A percentile compares a stretch with the other conserved stretches of the same genome.
phyloP scores from a whole-genome alignment of 53 echinoderm and acorn worm species.

The Echinometra lucunter region DNA sequence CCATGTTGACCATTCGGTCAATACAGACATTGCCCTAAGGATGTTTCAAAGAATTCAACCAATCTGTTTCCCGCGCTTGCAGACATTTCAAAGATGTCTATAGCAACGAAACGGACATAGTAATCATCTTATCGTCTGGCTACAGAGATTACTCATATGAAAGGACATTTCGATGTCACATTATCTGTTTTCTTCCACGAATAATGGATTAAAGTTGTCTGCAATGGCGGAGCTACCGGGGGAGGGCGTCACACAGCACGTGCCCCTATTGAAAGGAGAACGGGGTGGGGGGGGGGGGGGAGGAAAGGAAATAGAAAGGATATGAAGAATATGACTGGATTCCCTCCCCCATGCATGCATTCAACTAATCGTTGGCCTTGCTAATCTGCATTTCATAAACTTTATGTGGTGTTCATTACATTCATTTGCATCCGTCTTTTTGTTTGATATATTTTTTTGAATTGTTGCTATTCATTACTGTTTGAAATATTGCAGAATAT shows the following conservation, averaged over 20 bases:
- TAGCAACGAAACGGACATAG: background rate
- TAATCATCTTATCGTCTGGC: conserved; percentile 39
- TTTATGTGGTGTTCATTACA: too few relatives aligned
- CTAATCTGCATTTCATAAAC: background rate
- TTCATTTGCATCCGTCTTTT: too few relatives aligned
- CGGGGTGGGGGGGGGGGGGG: background rate
- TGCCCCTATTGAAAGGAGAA: background rate
- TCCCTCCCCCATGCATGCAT: background rate
- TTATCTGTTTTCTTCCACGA: background rate
- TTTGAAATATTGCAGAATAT: too few relatives aligned
- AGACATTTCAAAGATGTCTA: background rate
- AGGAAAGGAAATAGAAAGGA: background rate
- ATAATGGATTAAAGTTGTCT: background rate
- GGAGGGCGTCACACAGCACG: too few relatives aligned
- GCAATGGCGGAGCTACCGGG: background rate
- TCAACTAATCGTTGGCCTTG: background rate
- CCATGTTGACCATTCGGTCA: background rate
- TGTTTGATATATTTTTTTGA: too few relatives aligned
- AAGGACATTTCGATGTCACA: conserved; percentile 50
- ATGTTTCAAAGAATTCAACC: background rate
- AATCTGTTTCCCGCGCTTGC: background rate
- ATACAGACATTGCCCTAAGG: background rate
- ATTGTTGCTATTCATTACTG: too few relatives aligned
- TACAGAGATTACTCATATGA: background rate
- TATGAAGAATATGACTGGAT: background rate